phyloP scores from a whole-genome alignment of 2,113 vertebrate genomes.

The Taxidea taxus region DNA sequence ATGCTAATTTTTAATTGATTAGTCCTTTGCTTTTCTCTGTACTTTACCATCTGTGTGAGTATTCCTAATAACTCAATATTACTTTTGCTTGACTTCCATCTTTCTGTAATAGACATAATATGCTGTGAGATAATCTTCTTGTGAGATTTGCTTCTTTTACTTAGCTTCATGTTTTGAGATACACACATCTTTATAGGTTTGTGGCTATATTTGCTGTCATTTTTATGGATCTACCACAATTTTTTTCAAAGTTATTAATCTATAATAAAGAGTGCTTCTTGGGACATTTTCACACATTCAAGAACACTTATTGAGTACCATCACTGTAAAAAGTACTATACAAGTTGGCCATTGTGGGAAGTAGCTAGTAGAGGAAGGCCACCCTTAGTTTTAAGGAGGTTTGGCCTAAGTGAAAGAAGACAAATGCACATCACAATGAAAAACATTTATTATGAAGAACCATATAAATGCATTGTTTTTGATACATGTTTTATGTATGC shows the following conservation, averaged over 20 bases:
- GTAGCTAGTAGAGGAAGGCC: neutral
- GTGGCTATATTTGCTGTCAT: neutral
- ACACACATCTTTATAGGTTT: neutral
- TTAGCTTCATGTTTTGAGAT: neutral
- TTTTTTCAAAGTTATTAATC: neutral
- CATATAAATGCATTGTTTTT: neutral
- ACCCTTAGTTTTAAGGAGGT: neutral
- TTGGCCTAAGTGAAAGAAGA: neutral
- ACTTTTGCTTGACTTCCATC: neutral
- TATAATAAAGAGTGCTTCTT: neutral
- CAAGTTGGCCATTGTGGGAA: neutral
- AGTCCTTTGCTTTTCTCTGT: neutral
- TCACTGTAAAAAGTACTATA: neutral
- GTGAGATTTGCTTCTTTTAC: neutral
- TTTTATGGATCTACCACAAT: no score
- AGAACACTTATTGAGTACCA: neutral
- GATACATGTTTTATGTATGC: neutral
- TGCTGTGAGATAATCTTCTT: neutral
- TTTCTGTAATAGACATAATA: neutral
- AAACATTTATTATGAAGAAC: neutral
- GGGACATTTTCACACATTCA: neutral
- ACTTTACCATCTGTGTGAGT: neutral
- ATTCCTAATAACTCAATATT: neutral
- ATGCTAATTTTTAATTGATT: neutral
- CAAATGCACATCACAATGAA: neutral